Conservation (phyloP, 2,888 invertebrate species). For the Epistrophe eligans region DNA sequence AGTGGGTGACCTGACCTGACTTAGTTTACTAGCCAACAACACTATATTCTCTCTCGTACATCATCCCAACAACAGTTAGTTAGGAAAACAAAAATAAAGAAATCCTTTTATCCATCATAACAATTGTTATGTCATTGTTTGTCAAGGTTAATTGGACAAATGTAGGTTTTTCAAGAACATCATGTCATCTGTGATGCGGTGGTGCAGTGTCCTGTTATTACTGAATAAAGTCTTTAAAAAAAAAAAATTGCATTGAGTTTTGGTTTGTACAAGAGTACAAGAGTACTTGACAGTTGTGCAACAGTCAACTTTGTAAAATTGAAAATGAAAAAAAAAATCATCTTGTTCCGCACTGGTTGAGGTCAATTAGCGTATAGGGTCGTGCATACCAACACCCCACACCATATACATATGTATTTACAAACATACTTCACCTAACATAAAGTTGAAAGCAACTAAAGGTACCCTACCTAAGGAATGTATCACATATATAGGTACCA, state of each 20-base stretch:
- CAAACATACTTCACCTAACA: constrained; percentile 4
- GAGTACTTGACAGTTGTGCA: constrained; percentile 20
- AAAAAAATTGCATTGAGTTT: constrained; percentile 8
- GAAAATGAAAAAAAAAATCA: neutral
- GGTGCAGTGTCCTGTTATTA: neutral
- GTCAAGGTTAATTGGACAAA: constrained; percentile 73
- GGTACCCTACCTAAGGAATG: no score
- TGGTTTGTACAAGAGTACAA: neutral
- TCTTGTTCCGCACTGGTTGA: constrained; percentile 34
- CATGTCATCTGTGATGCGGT: neutral
- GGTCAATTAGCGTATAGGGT: constrained; percentile 30
- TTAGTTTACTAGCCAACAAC: neutral
- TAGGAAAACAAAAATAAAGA: neutral
- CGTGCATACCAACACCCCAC: neutral
- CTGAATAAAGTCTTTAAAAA: neutral
- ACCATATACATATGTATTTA: neutral
- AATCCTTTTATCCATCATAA: constrained; percentile 13
- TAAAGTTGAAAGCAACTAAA: neutral
- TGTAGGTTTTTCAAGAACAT: constrained; percentile 10
- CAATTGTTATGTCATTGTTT: constrained; percentile 55
- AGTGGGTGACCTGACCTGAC: constrained; percentile 64
- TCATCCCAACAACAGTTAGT: neutral
- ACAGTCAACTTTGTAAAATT: constrained; percentile 10
- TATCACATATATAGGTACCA: no score
- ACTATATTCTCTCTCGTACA: neutral